Evolutionary conservation across 2,888 invertebrate genomes (phyloP).

Genomic region (Agrochola lota): DNA sequence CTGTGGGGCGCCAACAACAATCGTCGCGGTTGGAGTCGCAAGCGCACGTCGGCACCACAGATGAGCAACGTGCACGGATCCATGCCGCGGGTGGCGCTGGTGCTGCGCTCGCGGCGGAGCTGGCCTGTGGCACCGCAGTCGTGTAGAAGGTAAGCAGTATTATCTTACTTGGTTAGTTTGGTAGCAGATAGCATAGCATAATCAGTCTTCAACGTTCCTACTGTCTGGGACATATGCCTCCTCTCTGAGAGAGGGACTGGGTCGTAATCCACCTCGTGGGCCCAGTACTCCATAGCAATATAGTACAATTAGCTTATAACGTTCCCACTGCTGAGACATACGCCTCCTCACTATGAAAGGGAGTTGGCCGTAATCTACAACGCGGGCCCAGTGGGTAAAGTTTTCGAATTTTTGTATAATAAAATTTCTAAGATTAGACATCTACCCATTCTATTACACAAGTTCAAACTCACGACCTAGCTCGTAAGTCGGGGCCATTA

Average conservation of each 20-base stretch:
- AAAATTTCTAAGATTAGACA: too few species aligned
- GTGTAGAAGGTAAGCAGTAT: conserved; percentile 90
- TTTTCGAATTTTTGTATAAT: too few species aligned
- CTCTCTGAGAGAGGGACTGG: not conserved
- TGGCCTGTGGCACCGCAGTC: conserved; percentile 94
- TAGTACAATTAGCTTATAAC: too few species aligned
- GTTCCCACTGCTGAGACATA: too few species aligned
- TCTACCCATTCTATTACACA: too few species aligned
- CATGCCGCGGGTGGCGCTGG: conserved; percentile 90
- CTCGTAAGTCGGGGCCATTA: too few species aligned
- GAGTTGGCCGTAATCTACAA: too few species aligned
- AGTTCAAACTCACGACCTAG: too few species aligned
- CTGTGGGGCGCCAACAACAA: conserved; percentile 91
- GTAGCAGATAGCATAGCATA: not conserved
- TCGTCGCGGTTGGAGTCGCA: conserved; percentile 90
- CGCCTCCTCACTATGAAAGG: too few species aligned
- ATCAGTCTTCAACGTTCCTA: not conserved
- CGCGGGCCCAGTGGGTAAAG: too few species aligned
- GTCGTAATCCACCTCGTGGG: too few species aligned
- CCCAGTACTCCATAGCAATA: too few species aligned
- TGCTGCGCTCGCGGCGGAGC: conserved; percentile 92
- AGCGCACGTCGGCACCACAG: conserved; percentile 93
- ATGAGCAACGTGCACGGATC: conserved; percentile 91
- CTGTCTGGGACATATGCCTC: not conserved
- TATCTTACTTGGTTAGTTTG: not conserved